phyloP scores from a whole-genome alignment of 2,888 invertebrate species.

The Synanthedon formicaeformis region DNA sequence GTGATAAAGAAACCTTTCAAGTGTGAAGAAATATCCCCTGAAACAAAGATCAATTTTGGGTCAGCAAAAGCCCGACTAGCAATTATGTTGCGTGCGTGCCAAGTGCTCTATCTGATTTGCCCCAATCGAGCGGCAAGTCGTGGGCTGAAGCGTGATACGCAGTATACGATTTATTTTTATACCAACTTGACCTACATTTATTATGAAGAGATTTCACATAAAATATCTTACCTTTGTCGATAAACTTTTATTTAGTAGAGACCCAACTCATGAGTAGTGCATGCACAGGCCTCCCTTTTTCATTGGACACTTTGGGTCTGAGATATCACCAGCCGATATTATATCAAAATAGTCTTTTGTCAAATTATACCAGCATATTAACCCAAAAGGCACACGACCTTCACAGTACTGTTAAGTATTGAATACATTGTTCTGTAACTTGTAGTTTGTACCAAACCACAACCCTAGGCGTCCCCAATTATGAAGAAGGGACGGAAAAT shows the following conservation, averaged over 20 bases:
- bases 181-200: neutral
- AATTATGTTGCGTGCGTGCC: slow-evolving; percentile 28
- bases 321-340: too few species aligned
- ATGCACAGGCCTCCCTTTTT: too few species aligned
- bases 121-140: neutral
- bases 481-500: slow-evolving; percentile 21
- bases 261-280: too few species aligned
- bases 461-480: slow-evolving; percentile 12
- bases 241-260: too few species aligned
- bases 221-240: too few species aligned
- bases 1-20: slow-evolving; percentile 4
- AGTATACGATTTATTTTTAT: neutral
- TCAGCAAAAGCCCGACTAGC: slow-evolving; percentile 11
- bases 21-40: slow-evolving; percentile 9
- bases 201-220: too few species aligned
- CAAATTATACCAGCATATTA: too few species aligned
- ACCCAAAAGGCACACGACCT: too few species aligned
- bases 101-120: slow-evolving; percentile 3
- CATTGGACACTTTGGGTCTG: too few species aligned
- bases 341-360: too few species aligned
- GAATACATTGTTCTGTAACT: neutral
- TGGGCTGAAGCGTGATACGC: neutral
- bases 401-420: too few species aligned
- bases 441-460: slow-evolving; percentile 12
- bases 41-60: slow-evolving; percentile 25